phyloP scores from a whole-genome alignment of 2,888 invertebrate species.

The Nyleta sp. region DNA sequence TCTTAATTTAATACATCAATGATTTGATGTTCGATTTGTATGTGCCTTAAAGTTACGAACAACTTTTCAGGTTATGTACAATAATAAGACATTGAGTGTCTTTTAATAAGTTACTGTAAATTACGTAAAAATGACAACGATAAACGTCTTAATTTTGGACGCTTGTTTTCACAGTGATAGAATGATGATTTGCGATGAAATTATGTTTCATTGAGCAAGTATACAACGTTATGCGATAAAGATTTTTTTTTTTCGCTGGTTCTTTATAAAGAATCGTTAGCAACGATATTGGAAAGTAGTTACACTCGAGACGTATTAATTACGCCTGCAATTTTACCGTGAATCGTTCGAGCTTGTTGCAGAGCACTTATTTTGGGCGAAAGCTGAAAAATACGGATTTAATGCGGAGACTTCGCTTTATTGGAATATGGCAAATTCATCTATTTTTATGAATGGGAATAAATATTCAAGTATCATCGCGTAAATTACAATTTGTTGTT shows the following conservation, averaged over 20 bases:
- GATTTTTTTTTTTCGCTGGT: neutral
- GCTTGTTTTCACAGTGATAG: too few species aligned
- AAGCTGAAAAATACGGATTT: neutral
- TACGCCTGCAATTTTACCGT: constrained; percentile 1
- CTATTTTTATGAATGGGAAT: neutral
- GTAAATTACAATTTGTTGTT: too few species aligned
- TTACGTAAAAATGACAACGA: too few species aligned
- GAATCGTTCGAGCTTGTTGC: neutral
- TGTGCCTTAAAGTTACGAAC: too few species aligned
- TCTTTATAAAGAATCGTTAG: neutral
- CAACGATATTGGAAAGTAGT: neutral
- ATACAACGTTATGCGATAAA: neutral
- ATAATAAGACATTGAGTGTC: too few species aligned
- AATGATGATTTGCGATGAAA: too few species aligned
- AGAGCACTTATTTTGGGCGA: neutral
- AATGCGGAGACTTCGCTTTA: neutral
- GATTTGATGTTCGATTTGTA: too few species aligned
- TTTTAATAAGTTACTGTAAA: too few species aligned
- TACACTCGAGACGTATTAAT: constrained; percentile 3
- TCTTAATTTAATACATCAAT: too few species aligned
- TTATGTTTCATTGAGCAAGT: neutral
- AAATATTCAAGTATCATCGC: too few species aligned
- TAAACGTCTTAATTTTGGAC: too few species aligned
- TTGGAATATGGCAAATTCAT: neutral
- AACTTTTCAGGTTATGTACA: too few species aligned